Base-by-base conservation (phyloP, 2,113 vertebrate species). In the Corvus cornix region DNA sequence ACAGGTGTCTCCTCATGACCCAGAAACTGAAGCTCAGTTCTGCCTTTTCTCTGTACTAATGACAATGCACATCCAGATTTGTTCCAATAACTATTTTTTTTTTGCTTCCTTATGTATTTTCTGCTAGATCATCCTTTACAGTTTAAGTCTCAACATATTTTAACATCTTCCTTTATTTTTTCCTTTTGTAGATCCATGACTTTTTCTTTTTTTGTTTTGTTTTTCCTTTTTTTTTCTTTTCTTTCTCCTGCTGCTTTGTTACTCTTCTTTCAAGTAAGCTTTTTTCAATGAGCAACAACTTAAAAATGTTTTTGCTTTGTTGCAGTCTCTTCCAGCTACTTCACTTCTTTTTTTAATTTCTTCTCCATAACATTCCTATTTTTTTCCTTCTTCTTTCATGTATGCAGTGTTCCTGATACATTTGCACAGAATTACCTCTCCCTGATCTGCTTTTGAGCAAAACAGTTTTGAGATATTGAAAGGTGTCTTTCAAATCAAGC, bases 21-120 rank as follows among this genome's bases (percentile, higher is more conserved):
- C 44, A 83, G 83, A 92, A 91, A 91, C 10, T 67, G 73, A 84
- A 84, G 17, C 56, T 68, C n/a, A 78, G 33, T 21, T 88, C 49
- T 90, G 35, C 31, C 28, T 92, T 93, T 95, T 88, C 30, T 86
- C 69, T 87, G 46, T 81, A 95, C 28, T 70, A 69, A 91, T 23
- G 13, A 10, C 13, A 30, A 41, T 75, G n/a, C 12, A 83, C 79
- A 70, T 73, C 51, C 78, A 82, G 39, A 66, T 63, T 77, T 91
- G 68, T 92, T 90, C 55, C 48, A 88, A 67, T 10, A 64, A 21
- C 18, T 75, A 81, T 91, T 58, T 24, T 21, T 44, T 67, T 89
- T 92, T 84, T 60, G 13, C 51, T 89, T 85, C 21, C 83, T 84
- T 51, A 59, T 86, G 26, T 67, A 77, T 88, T 81, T 86, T 41